Conservation (phyloP, 2,888 invertebrate species). For the Drosophila anomelani region DNA sequence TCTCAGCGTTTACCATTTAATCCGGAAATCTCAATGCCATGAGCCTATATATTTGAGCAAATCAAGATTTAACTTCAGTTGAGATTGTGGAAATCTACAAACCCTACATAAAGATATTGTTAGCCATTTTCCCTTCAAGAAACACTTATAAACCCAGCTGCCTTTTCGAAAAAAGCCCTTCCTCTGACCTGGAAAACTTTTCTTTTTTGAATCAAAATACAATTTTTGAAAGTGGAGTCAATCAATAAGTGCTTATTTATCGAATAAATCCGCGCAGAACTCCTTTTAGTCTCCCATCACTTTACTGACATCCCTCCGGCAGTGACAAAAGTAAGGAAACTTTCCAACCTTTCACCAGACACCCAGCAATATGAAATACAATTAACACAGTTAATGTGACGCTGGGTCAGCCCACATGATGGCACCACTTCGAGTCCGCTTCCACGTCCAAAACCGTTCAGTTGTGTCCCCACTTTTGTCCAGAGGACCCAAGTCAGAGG, state of each 20-base stretch:
- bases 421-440: conserved; percentile 36
- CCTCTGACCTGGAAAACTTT: too few species aligned
- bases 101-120: background rate
- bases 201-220: background rate
- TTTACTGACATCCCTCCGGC: conserved; percentile 19
- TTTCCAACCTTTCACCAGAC: conserved; percentile 62
- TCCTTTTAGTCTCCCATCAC: conserved; percentile 1
- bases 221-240: conserved; percentile 13
- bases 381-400: conserved; percentile 63
- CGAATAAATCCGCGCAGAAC: background rate
- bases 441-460: conserved; percentile 5
- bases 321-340: conserved; percentile 33
- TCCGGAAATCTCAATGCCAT: background rate
- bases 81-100: too few species aligned
- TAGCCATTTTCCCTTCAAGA: too few species aligned
- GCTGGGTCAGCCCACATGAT: conserved; percentile 60
- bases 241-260: conserved; percentile 11
- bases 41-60: background rate
- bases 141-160: too few species aligned
- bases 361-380: conserved; percentile 64
- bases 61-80: background rate
- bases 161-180: background rate
- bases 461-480: conserved; percentile 34
- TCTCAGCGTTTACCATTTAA: background rate
- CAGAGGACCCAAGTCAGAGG: conserved; percentile 11